Base-by-base conservation (phyloP, 1,140 invertebrate genomes). In the Calosoma granatense region DNA sequence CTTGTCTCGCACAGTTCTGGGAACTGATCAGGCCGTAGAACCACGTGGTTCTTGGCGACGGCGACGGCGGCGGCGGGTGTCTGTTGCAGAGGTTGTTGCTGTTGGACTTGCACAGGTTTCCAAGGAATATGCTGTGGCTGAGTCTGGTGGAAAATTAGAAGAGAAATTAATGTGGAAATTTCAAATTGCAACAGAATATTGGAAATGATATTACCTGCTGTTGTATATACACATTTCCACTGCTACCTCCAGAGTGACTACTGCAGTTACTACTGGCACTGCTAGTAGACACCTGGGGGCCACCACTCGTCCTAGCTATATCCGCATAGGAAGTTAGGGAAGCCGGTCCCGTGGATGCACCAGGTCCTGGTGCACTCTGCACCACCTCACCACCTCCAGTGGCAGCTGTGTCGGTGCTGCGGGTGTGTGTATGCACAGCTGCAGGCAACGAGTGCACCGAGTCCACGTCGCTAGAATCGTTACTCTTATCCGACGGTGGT, bases 301-400 rank as follows among this genome's bases (percentile, higher is more conserved):
- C 20, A 19, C 47, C 47, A 30, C 52, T 68, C n/a, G 76, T 84
- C 43, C 81, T 78, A 17, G 85, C 80, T 61, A 87, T 87, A 63
- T 87, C 85, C 1, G 86, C 86, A 66, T 88, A 88, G 26, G 85
- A 87, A 22, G 82, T 82, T 58, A 81, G 82, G n/a, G 80, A 77
- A 9, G 78, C 14, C 14, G 26, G 26, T 30, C 6, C 4, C 14
- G 26, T 30, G 14, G 26, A 4, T 11, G 41, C 41, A 4, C 6
- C 41, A 47, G 41, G 15, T 12, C 9, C 9, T 36, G 26, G n/a
- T n/a, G n/a, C n/a, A n/a, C n/a, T n/a, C n/a, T n/a, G n/a, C n/a
- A n/a, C n/a, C n/a, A n/a, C n/a, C n/a, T n/a, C 76, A 15, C 74
- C 76, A 6, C 74, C 75, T 30, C 74, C 72, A 23, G 78, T 72